Percentiles rank a stretch among this genome's conserved stretches.
phyloP scores from a whole-genome alignment of 2,113 vertebrate genomes.

The Tupaia chinensis region DNA sequence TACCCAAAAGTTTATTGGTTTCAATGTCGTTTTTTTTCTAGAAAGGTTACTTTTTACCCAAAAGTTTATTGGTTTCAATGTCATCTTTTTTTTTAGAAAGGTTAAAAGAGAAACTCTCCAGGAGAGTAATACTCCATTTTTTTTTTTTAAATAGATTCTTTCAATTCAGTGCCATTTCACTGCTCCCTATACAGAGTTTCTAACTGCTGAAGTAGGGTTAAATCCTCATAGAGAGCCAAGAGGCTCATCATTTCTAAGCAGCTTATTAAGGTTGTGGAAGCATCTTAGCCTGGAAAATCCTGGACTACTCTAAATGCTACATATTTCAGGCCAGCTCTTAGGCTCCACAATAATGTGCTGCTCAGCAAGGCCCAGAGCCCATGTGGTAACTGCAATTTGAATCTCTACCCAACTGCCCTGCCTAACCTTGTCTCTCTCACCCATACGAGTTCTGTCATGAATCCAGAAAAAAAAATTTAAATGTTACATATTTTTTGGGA shows the following conservation, averaged over 20 bases:
- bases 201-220: background rate
- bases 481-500: background rate
- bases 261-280: background rate
- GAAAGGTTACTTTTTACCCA: constrained; percentile 52
- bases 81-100: constrained; percentile 56
- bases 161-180: background rate
- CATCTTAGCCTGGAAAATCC: background rate
- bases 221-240: background rate
- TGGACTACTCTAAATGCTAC: background rate
- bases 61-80: constrained; percentile 51
- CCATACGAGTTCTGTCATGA: no score
- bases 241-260: background rate
- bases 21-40: constrained; percentile 49
- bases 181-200: background rate
- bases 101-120: constrained; percentile 15
- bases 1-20: constrained; percentile 52
- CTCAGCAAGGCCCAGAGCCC: no score
- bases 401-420: no score
- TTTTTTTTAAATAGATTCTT: background rate
- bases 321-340: background rate
- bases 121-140: background rate
- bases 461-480: background rate
- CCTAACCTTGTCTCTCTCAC: no score
- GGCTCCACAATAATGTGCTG: no score
- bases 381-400: no score